Evolutionary conservation across 2,797 vertebrate species (phyloP).

Genomic region (Poeciliopsis turneri): DNA sequence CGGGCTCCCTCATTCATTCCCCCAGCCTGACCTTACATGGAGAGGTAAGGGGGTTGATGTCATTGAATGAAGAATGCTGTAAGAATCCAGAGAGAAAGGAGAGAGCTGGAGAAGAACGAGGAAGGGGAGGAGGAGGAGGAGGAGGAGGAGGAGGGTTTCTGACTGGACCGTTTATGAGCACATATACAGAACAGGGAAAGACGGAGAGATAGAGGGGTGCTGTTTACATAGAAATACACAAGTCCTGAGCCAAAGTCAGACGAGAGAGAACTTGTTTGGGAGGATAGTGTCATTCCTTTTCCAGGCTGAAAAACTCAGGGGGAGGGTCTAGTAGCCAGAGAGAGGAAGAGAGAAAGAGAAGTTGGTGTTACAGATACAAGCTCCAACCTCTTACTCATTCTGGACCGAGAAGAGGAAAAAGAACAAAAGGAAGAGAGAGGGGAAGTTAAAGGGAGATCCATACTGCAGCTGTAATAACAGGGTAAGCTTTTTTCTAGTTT

Average conservation of each 20-base stretch:
- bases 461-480: constrained; percentile 37
- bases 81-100: constrained; percentile 79
- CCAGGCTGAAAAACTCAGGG: constrained; percentile 71
- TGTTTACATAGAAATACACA: constrained; percentile 79
- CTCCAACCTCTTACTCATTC: constrained; percentile 48
- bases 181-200: constrained; percentile 59
- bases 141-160: constrained; percentile 48
- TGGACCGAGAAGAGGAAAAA: constrained; percentile 47
- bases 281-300: constrained; percentile 85
- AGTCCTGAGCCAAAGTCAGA: constrained; percentile 73
- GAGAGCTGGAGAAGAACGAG: constrained; percentile 44
- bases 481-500: constrained; percentile 48
- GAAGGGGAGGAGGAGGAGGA: constrained; percentile 13
- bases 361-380: constrained; percentile 60
- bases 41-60: constrained; percentile 86
- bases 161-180: constrained; percentile 60
- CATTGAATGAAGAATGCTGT: constrained; percentile 86
- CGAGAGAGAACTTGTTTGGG: constrained; percentile 85
- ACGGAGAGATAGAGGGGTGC: constrained; percentile 56
- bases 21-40: constrained; percentile 87
- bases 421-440: constrained; percentile 49
- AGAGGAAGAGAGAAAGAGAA: constrained; percentile 68
- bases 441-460: constrained; percentile 35
- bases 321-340: constrained; percentile 76
- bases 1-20: constrained; percentile 72